phyloP scores from a whole-genome alignment of 2,888 invertebrate genomes.

The Drosophila lutescens region DNA sequence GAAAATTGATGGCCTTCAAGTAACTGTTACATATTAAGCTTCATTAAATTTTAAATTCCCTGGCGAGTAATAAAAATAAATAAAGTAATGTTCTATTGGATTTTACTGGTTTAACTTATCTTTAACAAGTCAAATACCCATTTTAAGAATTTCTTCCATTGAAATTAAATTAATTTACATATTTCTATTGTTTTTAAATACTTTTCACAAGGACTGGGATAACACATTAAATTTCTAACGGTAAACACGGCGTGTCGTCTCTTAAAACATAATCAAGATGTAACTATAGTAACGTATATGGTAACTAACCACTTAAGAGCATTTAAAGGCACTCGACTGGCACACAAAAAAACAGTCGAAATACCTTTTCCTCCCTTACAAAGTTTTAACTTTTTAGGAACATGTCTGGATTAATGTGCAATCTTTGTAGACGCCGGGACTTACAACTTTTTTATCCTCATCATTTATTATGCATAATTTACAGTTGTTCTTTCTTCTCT shows the following conservation, averaged over 20 bases:
- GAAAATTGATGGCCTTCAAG: neutral
- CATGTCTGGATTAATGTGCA: conserved; percentile 2
- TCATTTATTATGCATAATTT: conserved; percentile 2
- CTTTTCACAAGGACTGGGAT: no score
- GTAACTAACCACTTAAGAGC: neutral
- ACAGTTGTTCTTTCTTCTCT: neutral
- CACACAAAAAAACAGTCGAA: neutral
- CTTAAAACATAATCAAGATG: neutral
- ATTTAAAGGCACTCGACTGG: neutral
- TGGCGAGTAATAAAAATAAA: neutral
- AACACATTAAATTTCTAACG: neutral
- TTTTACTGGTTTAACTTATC: neutral
- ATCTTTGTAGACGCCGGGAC: neutral
- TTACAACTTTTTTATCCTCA: conserved; percentile 4
- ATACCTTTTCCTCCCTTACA: neutral
- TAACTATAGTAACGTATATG: neutral
- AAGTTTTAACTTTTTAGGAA: neutral
- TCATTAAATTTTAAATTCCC: neutral
- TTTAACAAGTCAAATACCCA: no score
- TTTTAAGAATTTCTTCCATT: no score
- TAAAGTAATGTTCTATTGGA: neutral
- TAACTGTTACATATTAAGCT: neutral
- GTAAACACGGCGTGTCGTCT: neutral
- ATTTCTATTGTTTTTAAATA: neutral
- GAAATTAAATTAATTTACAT: neutral